A percentile compares a stretch with the other conserved stretches of the same genome.
Evolutionary conservation across 2,888 invertebrate species (phyloP).

Genomic region (Heliconius erato): DNA sequence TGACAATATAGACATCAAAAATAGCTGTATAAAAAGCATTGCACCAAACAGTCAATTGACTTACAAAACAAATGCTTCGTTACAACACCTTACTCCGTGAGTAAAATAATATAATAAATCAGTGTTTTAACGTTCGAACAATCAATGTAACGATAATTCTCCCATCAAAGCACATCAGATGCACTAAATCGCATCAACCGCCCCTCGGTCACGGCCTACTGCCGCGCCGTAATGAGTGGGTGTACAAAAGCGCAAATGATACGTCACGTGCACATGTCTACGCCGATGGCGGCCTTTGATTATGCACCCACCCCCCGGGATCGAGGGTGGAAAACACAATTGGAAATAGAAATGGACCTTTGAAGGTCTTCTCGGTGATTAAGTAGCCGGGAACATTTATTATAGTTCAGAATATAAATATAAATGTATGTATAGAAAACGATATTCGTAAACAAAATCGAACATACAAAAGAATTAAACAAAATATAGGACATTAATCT

Average conservation of each 20-base stretch:
- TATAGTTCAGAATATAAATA: background rate
- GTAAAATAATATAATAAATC: background rate
- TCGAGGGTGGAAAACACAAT: slow-evolving; percentile 46
- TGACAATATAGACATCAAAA: background rate
- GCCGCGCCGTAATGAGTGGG: slow-evolving; percentile 65
- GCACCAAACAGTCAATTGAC: background rate
- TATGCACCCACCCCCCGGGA: slow-evolving; percentile 53
- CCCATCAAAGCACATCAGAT: slow-evolving; percentile 47
- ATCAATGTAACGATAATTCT: slow-evolving; percentile 31
- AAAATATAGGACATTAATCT: background rate
- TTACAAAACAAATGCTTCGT: background rate
- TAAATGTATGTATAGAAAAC: too few relatives aligned
- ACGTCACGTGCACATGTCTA: slow-evolving; percentile 75
- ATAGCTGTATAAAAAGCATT: background rate
- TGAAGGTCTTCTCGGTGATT: slow-evolving; percentile 20
- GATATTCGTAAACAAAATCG: background rate
- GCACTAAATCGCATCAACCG: slow-evolving; percentile 49
- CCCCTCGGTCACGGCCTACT: slow-evolving; percentile 49
- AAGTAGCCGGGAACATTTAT: background rate
- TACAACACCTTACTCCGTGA: background rate
- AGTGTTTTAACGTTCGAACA: slow-evolving; percentile 11
- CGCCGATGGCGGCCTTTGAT: slow-evolving; percentile 54
- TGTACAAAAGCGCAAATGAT: slow-evolving; percentile 79
- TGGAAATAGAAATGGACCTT: slow-evolving; percentile 37
- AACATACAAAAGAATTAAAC: background rate